Conservation (phyloP, 1,140 invertebrate genomes). For the Magallana gigas region DNA sequence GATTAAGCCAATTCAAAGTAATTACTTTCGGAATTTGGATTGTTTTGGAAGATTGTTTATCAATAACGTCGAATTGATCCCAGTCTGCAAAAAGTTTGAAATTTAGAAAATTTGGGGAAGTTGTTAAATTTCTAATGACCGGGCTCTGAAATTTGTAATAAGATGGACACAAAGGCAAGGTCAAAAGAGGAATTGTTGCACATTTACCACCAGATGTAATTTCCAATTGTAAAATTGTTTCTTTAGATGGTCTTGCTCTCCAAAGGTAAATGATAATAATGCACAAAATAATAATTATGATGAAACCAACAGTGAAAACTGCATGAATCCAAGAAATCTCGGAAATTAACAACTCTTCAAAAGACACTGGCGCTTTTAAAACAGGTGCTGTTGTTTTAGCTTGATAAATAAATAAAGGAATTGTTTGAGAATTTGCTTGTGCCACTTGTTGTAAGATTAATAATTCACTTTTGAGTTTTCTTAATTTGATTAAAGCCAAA, state of each 20-base stretch:
- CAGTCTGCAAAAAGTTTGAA: constrained; percentile 17
- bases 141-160: constrained; percentile 35
- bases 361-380: not conserved
- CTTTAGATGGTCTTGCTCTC: not conserved
- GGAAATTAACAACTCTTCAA: not conserved
- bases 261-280: not conserved
- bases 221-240: constrained; percentile 29
- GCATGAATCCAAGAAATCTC: not conserved
- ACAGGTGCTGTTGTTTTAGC: no score
- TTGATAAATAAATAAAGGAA: no score
- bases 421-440: no score
- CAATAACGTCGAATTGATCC: constrained; percentile 4
- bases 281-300: constrained; percentile 1
- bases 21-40: constrained; percentile 31
- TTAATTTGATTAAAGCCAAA: no score
- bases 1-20: not conserved
- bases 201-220: constrained; percentile 42
- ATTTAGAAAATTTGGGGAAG: constrained; percentile 17
- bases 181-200: constrained; percentile 8
- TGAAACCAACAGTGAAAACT: not conserved
- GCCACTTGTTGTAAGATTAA: no score
- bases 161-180: constrained; percentile 46
- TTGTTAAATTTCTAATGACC: not conserved
- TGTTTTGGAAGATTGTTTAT: constrained; percentile 1
- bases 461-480: no score